Evolutionary conservation across 92 coral and sea anemone species (phyloP).

Genomic region (Nematostella vectensis): DNA sequence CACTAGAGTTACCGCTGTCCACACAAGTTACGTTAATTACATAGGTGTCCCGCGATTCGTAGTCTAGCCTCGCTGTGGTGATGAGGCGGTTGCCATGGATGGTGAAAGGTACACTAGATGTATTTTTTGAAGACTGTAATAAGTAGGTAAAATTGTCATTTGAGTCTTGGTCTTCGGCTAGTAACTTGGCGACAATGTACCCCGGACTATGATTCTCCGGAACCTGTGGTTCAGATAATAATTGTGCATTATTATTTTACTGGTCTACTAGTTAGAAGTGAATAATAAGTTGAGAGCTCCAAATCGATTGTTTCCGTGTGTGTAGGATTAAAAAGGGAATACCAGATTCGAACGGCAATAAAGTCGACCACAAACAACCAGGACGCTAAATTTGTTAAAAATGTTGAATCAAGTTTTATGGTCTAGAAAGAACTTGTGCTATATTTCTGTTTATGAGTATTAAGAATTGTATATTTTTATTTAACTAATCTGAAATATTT

Average conservation of each 20-base stretch:
- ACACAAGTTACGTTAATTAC: constrained; percentile 29
- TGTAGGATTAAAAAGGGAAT: too few relatives aligned
- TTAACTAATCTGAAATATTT: too few relatives aligned
- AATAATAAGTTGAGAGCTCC: too few relatives aligned
- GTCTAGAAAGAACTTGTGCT: too few relatives aligned
- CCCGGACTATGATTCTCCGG: constrained; percentile 47
- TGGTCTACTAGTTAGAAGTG: not conserved
- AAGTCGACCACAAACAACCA: too few relatives aligned
- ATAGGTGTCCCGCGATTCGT: constrained; percentile 25
- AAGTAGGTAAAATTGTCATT: constrained; percentile 32
- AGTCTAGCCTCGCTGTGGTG: constrained; percentile 40
- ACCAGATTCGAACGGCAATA: too few relatives aligned
- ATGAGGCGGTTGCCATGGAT: constrained; percentile 25
- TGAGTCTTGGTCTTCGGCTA: constrained; percentile 34
- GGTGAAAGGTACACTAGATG: constrained; percentile 11
- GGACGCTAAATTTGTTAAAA: too few relatives aligned
- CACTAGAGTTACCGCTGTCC: constrained; percentile 51
- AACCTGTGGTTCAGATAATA: too few relatives aligned
- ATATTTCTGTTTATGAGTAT: too few relatives aligned
- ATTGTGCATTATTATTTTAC: not conserved
- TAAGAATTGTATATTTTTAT: too few relatives aligned
- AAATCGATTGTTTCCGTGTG: too few relatives aligned
- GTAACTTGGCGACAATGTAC: constrained; percentile 25
- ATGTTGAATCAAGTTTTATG: too few relatives aligned
- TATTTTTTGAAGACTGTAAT: not conserved